Conservation (phyloP, 2,113 vertebrate species). For the Cranoglanis bouderius region DNA sequence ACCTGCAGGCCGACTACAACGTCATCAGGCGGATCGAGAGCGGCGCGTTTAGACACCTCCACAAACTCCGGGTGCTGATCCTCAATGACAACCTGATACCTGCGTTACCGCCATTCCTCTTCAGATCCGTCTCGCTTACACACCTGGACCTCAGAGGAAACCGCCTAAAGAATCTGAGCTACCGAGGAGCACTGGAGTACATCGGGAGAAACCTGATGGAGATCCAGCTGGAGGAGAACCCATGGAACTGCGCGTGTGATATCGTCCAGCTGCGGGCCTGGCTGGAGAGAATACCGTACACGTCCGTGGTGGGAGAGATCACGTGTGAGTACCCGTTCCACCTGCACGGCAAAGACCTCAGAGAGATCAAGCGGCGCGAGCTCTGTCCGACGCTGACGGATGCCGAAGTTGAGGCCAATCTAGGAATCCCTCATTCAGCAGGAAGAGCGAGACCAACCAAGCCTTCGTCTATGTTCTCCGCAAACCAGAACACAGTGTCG, state of each 20-base stretch:
- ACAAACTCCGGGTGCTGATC: conserved; percentile 94
- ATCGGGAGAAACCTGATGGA: conserved; percentile 96
- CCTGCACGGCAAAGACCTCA: conserved; percentile 94
- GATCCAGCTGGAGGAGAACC: conserved; percentile 97
- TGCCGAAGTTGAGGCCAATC: conserved; percentile 80
- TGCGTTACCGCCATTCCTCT: conserved; percentile 90
- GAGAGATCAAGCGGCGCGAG: conserved; percentile 90
- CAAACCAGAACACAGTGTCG: conserved; percentile 91
- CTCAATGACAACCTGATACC: conserved; percentile 98
- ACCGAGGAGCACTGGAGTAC: conserved; percentile 92
- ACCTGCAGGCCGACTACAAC: conserved; percentile 97
- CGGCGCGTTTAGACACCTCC: conserved; percentile 92
- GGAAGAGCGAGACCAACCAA: conserved; percentile 89
- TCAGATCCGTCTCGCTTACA: conserved; percentile 95
- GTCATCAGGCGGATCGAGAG: conserved; percentile 96
- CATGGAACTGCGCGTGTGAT: conserved; percentile 97
- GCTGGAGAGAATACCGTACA: conserved; percentile 95
- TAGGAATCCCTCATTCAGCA: conserved; percentile 81
- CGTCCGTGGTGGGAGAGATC: conserved; percentile 93
- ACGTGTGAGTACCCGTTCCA: conserved; percentile 98
- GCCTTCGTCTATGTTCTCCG: conserved; percentile 93
- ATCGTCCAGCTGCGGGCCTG: conserved; percentile 92
- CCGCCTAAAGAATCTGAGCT: conserved; percentile 91
- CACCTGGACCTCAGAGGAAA: conserved; percentile 97
- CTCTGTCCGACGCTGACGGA: conserved; percentile 86